Evolutionary conservation across 2,113 vertebrate genomes (phyloP).

Genomic region (Halcyon senegalensis): DNA sequence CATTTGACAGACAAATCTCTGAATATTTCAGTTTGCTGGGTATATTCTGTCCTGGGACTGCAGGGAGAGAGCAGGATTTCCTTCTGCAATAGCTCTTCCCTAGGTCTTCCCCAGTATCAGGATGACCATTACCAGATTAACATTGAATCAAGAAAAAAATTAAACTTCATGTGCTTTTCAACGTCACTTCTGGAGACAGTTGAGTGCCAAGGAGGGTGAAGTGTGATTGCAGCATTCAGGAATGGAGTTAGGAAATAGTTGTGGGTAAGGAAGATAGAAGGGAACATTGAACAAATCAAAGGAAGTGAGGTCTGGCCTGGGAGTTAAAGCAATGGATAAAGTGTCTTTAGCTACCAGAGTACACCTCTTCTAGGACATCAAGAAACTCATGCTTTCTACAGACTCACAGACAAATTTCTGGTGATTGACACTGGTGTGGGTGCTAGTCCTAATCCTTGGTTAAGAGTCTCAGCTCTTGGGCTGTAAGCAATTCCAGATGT

Average conservation of each 20-base stretch:
- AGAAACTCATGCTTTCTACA: not conserved
- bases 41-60: not conserved
- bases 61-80: not conserved
- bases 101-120: not conserved
- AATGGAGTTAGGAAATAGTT: not conserved
- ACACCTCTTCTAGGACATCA: not conserved
- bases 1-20: not conserved
- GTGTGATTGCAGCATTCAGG: not conserved
- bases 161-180: not conserved
- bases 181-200: not conserved
- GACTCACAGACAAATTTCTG: not conserved
- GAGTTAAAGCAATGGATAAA: not conserved
- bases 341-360: not conserved
- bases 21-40: not conserved
- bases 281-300: not conserved
- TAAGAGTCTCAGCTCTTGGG: not conserved
- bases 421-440: not conserved
- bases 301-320: not conserved
- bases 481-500: not conserved
- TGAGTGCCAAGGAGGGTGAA: not conserved
- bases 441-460: not conserved
- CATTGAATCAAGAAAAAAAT: not conserved
- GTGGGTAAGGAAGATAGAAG: not conserved
- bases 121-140: not conserved
- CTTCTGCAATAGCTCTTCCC: not conserved